A percentile compares a stretch with the other conserved stretches of the same genome.
phyloP scores from a whole-genome alignment of 2,888 invertebrate species.

The Xestia rhomboidea region DNA sequence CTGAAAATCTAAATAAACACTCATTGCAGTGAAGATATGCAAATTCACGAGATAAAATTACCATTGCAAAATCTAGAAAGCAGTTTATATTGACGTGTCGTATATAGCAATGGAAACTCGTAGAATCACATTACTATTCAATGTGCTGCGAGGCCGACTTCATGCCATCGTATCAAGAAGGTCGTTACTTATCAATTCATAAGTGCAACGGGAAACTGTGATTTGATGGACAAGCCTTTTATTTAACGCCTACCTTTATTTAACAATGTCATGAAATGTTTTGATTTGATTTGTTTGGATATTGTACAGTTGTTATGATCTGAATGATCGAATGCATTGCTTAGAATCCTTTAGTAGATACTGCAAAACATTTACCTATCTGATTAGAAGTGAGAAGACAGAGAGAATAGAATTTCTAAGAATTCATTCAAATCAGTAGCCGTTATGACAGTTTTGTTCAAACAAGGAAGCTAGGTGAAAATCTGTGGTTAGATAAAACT shows the following conservation, averaged over 20 bases:
- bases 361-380: not conserved
- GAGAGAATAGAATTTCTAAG: not conserved
- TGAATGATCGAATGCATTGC: not conserved
- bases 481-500: not conserved
- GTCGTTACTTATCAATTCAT: conserved; percentile 72
- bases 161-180: conserved; percentile 74
- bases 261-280: not conserved
- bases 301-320: not conserved
- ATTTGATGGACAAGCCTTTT: conserved; percentile 44
- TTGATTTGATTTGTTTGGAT: not conserved
- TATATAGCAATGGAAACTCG: conserved; percentile 69
- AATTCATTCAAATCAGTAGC: not conserved
- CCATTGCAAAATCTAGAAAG: conserved; percentile 56
- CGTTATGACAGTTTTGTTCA: not conserved
- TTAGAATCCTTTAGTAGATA: too few species aligned
- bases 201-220: conserved; percentile 65
- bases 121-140: conserved; percentile 76
- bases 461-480: not conserved
- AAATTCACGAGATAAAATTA: conserved; percentile 53
- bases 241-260: conserved; percentile 12
- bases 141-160: conserved; percentile 69
- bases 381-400: not conserved
- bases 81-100: conserved; percentile 62
- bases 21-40: conserved; percentile 35
- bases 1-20: conserved; percentile 30